phyloP scores from a whole-genome alignment of 2,797 vertebrate species.

The Lophura swinhoii region DNA sequence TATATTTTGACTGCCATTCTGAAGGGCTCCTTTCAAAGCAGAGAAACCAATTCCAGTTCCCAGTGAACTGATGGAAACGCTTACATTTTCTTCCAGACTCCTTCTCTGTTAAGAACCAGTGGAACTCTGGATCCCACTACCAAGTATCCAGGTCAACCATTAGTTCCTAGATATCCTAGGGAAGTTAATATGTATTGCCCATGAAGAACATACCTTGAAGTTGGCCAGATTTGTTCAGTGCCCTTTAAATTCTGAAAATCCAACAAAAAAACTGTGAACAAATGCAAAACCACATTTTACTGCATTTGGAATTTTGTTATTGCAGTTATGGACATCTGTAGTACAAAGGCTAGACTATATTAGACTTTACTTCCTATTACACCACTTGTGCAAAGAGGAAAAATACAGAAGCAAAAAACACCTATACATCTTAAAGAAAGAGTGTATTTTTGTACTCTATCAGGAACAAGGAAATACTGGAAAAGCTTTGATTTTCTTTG shows the following conservation, averaged over 20 bases:
- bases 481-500: neutral
- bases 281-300: neutral
- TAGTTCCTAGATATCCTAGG: rapidly evolving
- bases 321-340: neutral
- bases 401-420: neutral
- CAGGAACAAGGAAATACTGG: neutral
- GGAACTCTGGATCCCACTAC: neutral
- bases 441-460: neutral
- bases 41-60: neutral
- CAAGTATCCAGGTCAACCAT: neutral
- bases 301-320: neutral
- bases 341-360: neutral
- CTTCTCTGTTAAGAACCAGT: neutral
- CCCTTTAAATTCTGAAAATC: neutral
- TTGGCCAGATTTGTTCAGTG: neutral
- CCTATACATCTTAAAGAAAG: neutral
- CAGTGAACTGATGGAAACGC: rapidly evolving
- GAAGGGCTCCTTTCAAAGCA: neutral
- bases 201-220: neutral
- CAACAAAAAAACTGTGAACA: neutral
- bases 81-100: neutral
- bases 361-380: neutral
- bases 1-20: neutral
- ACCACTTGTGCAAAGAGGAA: neutral
- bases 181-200: rapidly evolving